Evolutionary conservation across 1,140 invertebrate genomes (phyloP).

Genomic region (Arctopsyche grandis): DNA sequence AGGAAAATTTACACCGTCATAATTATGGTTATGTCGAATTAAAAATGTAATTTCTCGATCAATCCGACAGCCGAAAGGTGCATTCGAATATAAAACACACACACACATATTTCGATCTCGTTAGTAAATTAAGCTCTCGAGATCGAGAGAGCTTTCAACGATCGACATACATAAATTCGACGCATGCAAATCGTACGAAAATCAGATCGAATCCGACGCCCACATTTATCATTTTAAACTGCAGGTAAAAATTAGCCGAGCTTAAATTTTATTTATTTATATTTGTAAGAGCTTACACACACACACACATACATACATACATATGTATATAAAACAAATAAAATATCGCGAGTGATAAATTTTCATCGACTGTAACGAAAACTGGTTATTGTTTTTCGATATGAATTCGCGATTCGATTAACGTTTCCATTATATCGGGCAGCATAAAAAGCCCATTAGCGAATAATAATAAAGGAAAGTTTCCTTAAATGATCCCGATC

Average conservation of each 20-base stretch:
- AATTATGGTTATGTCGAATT: neutral
- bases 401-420: no score
- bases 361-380: no score
- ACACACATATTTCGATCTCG: neutral
- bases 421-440: no score
- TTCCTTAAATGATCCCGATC: neutral
- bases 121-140: neutral
- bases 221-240: neutral
- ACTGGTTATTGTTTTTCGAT: no score
- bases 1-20: neutral
- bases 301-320: no score
- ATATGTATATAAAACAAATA: no score
- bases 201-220: neutral
- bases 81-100: no score
- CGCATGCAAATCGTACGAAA: neutral
- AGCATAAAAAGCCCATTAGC: slow-evolving; percentile 3
- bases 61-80: neutral
- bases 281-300: no score
- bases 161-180: neutral
- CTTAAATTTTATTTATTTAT: no score
- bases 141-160: neutral
- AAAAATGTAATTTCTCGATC: neutral
- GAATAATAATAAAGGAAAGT: neutral
- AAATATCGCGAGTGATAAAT: no score
- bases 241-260: no score